phyloP scores from a whole-genome alignment of 2,797 vertebrate genomes.

The Fistularia tabacaria region DNA sequence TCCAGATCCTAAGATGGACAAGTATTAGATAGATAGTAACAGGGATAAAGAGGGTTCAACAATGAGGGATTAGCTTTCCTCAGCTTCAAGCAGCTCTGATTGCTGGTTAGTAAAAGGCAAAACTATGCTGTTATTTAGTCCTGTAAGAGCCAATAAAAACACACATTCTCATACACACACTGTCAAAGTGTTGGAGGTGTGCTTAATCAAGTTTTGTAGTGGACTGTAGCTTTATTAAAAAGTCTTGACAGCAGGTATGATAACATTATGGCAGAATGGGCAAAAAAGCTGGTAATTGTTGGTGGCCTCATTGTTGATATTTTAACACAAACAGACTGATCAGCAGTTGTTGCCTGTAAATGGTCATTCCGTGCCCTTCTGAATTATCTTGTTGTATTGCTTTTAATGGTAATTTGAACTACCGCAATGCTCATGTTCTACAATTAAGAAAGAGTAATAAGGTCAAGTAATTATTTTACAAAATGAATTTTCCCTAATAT shows the following conservation, averaged over 20 bases:
- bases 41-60: conserved; percentile 37
- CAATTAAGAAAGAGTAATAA: too few relatives aligned
- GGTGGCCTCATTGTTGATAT: conserved; percentile 7
- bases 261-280: conserved; percentile 36
- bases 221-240: conserved; percentile 40
- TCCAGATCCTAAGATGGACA: background rate
- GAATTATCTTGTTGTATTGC: too few relatives aligned
- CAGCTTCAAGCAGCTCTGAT: too few relatives aligned
- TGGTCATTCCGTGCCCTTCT: too few relatives aligned
- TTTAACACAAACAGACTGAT: conserved; percentile 12
- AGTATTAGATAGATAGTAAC: background rate
- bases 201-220: conserved; percentile 22
- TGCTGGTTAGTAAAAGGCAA: conserved; percentile 22
- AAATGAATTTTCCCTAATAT: too few relatives aligned
- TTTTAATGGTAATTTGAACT: too few relatives aligned
- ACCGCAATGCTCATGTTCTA: too few relatives aligned
- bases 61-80: conserved; percentile 40
- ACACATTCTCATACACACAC: background rate
- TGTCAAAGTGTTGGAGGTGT: conserved; percentile 33
- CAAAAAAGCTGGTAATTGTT: conserved; percentile 7
- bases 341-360: too few relatives aligned
- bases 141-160: conserved; percentile 4
- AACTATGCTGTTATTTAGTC: too few relatives aligned
- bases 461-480: too few relatives aligned
- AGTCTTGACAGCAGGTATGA: conserved; percentile 41